Evolutionary conservation across 1,140 invertebrate species (phyloP).

Genomic region (Steinernema feltiae): DNA sequence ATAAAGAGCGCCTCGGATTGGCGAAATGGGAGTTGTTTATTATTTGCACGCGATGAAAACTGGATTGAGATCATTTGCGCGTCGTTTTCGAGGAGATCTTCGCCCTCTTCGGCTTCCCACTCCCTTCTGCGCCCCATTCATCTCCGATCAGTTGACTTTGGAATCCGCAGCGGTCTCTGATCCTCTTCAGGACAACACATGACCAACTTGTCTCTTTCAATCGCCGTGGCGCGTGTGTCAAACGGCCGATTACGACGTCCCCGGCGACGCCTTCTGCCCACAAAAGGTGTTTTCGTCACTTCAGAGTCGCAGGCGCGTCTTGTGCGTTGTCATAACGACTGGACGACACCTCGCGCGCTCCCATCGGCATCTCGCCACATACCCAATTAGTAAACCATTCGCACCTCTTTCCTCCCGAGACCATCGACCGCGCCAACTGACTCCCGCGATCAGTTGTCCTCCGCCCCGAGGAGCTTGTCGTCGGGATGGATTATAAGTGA

Average conservation of each 20-base stretch:
- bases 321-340: constrained; percentile 5
- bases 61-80: background rate
- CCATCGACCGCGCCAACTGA: background rate
- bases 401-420: too few relatives aligned
- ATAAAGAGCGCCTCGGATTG: background rate
- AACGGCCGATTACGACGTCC: background rate
- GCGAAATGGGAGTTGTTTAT: background rate
- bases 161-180: background rate
- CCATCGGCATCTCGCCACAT: too few relatives aligned
- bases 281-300: background rate
- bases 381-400: background rate
- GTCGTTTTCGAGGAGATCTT: background rate
- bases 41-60: background rate
- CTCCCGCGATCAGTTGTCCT: background rate
- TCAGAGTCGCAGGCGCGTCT: too few relatives aligned
- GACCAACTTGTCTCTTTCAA: background rate
- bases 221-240: too few relatives aligned
- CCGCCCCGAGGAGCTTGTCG: background rate
- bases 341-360: background rate
- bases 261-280: too few relatives aligned
- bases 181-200: background rate
- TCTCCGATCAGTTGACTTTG: background rate
- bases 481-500: background rate
- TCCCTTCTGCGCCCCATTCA: background rate
- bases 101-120: background rate